Evolutionary conservation across 1,140 invertebrate genomes (phyloP).

Genomic region (Lerema accius): DNA sequence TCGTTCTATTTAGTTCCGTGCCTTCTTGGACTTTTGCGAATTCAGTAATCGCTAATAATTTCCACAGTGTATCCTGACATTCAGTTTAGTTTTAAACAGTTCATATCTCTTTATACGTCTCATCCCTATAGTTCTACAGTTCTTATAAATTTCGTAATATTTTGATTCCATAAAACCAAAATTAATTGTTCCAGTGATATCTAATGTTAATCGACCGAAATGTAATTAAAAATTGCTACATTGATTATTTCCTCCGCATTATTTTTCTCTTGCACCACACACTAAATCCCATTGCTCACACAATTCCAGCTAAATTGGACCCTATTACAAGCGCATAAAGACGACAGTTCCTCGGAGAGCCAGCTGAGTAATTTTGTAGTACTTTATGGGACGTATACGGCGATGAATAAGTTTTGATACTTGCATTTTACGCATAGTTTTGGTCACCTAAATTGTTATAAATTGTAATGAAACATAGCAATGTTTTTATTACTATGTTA

Average conservation of each 20-base stretch:
- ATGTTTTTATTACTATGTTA: no score
- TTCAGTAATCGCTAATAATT: no score
- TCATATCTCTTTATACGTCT: neutral
- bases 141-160: neutral
- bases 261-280: slow-evolving; percentile 51
- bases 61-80: no score
- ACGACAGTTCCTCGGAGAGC: slow-evolving; percentile 42
- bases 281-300: slow-evolving; percentile 43
- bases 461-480: no score
- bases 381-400: slow-evolving; percentile 64
- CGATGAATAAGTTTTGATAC: slow-evolving; percentile 51
- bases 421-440: slow-evolving; percentile 36
- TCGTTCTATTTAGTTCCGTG: no score
- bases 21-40: no score
- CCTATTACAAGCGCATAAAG: slow-evolving; percentile 50
- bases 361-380: slow-evolving; percentile 66
- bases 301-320: slow-evolving; percentile 38
- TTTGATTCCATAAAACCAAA: neutral
- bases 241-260: slow-evolving; percentile 27
- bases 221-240: slow-evolving; percentile 24
- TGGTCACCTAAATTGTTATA: no score
- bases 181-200: neutral
- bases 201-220: neutral
- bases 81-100: no score
- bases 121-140: neutral